Evolutionary conservation across 2,888 invertebrate species (phyloP).

Genomic region (Hermaeophaga mercurialis): DNA sequence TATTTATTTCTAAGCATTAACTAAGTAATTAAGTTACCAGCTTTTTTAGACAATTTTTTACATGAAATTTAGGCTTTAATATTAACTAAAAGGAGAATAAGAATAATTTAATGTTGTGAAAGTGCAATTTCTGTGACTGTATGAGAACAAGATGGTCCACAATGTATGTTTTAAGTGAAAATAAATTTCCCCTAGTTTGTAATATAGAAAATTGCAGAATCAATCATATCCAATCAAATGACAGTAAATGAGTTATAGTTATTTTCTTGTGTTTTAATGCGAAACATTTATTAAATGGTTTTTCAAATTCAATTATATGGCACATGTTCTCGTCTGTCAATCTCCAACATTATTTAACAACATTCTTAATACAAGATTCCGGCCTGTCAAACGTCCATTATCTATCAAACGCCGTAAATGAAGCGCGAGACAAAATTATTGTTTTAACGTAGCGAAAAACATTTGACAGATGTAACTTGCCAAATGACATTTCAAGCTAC

Average conservation of each 20-base stretch:
- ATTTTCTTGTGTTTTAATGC: too few relatives aligned
- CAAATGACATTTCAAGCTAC: too few relatives aligned
- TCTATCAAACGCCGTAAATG: too few relatives aligned
- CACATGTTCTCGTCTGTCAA: too few relatives aligned
- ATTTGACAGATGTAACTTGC: too few relatives aligned
- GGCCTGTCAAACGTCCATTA: too few relatives aligned
- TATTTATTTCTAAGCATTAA: constrained; percentile 37
- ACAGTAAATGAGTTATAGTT: not conserved
- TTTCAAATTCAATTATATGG: too few relatives aligned
- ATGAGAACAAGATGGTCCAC: constrained; percentile 19
- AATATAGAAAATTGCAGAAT: not conserved
- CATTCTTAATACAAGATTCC: too few relatives aligned
- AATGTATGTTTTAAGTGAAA: not conserved
- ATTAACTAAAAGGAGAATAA: constrained; percentile 22
- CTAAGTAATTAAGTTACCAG: constrained; percentile 46
- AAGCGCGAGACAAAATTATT: too few relatives aligned
- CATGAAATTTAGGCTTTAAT: constrained; percentile 38
- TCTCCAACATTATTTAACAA: too few relatives aligned
- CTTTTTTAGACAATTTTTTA: constrained; percentile 46
- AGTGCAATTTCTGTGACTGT: constrained; percentile 36
- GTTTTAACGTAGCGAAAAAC: too few relatives aligned
- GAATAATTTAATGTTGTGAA: constrained; percentile 33
- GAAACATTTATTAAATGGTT: too few relatives aligned
- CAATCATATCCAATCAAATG: constrained; percentile 3
- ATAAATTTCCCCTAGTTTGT: not conserved